Evolutionary conservation across 2,888 invertebrate species (phyloP), one percentile per base, ranked within the genome.

Genomic region (Heliconius hortense): DNA sequence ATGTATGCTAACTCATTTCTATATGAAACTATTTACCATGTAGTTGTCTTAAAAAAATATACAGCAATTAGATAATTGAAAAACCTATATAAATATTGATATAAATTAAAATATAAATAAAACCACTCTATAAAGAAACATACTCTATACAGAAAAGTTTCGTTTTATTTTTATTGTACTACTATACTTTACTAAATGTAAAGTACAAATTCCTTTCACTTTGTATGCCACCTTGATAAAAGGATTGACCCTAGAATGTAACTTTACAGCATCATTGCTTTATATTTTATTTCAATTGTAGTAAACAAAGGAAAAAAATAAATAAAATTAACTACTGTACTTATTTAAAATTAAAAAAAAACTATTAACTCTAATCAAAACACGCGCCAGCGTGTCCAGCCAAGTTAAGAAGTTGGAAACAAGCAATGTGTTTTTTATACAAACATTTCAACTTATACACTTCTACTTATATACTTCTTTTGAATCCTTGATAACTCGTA

Each of bases 151-250:
- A n/a, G n/a, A n/a, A 56, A n/a, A 56, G 56, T n/a, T 56, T 48
- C 2, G 56, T 56, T 10, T n/a, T 56, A n/a, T n/a, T n/a, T 56
- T 56, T 56, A 56, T 56, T n/a, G n/a, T 0, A 26, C 11, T 15
- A 1, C 24, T 26, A 59, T 24, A 15, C 13, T 26, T n/a, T 56
- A 56, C 10, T 31, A 31, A 64, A n/a, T 18, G n/a, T 66, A 26
- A 66, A 26, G 15, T 43, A 66, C 5, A 66, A 66, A 7, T 66
- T 39, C 66, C 66, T 39, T 66, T 66, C 66, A 66, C 39, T 43
- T 66, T 35, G 24, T 24, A 43, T 15, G 24, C 18, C 15, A 39
- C 35, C 66, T 66, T 66, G 66, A 43, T 66, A 43, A 39, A 66
- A 66, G 39, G 24, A 24, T 39, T 66, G 66, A 43, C 39, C 66